Conservation (phyloP, 2,113 vertebrate genomes). For the Hoplias malabaricus region DNA sequence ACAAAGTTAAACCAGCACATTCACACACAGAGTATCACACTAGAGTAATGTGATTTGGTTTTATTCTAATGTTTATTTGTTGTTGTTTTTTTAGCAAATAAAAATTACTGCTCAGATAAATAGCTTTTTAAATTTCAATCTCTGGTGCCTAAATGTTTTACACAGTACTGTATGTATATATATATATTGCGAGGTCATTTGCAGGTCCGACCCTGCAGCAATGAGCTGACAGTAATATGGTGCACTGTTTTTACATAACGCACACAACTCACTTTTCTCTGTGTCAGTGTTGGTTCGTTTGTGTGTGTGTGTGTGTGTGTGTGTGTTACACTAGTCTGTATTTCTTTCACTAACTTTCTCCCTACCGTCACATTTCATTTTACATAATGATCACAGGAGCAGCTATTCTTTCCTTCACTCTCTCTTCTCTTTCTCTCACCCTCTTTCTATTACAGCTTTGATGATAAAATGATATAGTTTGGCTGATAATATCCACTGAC, state of each 20-base stretch:
- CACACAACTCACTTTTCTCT: conserved; percentile 37
- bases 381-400: conserved; percentile 56
- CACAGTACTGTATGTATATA: too few relatives aligned
- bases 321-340: conserved; percentile 64
- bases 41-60: too few relatives aligned
- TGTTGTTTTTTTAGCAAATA: too few relatives aligned
- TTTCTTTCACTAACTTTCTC: conserved; percentile 64
- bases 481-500: too few relatives aligned
- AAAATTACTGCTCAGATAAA: too few relatives aligned
- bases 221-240: neutral
- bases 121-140: too few relatives aligned
- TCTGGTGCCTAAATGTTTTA: too few relatives aligned
- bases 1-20: too few relatives aligned
- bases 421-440: conserved; percentile 18
- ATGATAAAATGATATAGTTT: too few relatives aligned
- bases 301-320: conserved; percentile 63
- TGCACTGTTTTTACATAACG: conserved; percentile 11
- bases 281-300: too few relatives aligned
- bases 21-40: too few relatives aligned
- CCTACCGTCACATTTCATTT: conserved; percentile 51
- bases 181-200: neutral
- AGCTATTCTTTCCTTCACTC: conserved; percentile 46
- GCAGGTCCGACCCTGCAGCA: neutral
- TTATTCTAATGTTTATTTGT: too few relatives aligned
- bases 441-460: conserved; percentile 25